Evolutionary conservation across 1,140 invertebrate genomes (phyloP).

Genomic region (Drosophila auraria): DNA sequence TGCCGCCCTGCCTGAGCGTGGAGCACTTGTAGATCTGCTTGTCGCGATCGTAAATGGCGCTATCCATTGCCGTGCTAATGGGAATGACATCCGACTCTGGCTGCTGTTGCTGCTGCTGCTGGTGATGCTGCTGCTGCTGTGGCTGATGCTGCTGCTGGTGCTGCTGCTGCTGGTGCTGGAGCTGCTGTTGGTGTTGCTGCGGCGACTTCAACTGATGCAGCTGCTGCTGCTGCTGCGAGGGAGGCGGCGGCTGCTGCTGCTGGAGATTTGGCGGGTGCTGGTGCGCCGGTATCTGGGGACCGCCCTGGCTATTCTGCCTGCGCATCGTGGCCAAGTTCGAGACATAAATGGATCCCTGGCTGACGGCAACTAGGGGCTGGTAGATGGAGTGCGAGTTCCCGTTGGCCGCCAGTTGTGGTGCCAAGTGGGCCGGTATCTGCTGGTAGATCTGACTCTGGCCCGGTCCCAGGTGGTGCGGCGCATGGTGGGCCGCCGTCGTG

Average conservation of each 20-base stretch:
- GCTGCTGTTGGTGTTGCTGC: slow-evolving; percentile 57
- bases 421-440: slow-evolving; percentile 80
- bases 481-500: slow-evolving; percentile 75
- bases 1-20: slow-evolving; percentile 81
- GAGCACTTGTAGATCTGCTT: slow-evolving; percentile 85
- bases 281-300: slow-evolving; percentile 73
- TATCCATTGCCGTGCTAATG: slow-evolving; percentile 74
- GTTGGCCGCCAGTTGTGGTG: slow-evolving; percentile 66
- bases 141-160: slow-evolving; percentile 36
- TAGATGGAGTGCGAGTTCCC: slow-evolving; percentile 84
- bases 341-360: slow-evolving; percentile 80
- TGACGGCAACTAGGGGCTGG: slow-evolving; percentile 80
- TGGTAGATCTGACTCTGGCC: slow-evolving; percentile 82
- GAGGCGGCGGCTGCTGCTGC: slow-evolving; percentile 61
- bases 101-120: slow-evolving; percentile 54
- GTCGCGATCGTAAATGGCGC: slow-evolving; percentile 82
- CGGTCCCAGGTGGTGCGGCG: slow-evolving; percentile 74
- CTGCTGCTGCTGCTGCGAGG: slow-evolving; percentile 62
- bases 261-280: slow-evolving; percentile 59
- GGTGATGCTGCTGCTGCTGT: slow-evolving; percentile 42
- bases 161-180: slow-evolving; percentile 42
- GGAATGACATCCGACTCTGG: slow-evolving; percentile 62
- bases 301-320: slow-evolving; percentile 76
- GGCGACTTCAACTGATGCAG: slow-evolving; percentile 75
- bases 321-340: slow-evolving; percentile 84